Conservation (phyloP, 2,797 vertebrate genomes). For the Myotis planiceps region DNA sequence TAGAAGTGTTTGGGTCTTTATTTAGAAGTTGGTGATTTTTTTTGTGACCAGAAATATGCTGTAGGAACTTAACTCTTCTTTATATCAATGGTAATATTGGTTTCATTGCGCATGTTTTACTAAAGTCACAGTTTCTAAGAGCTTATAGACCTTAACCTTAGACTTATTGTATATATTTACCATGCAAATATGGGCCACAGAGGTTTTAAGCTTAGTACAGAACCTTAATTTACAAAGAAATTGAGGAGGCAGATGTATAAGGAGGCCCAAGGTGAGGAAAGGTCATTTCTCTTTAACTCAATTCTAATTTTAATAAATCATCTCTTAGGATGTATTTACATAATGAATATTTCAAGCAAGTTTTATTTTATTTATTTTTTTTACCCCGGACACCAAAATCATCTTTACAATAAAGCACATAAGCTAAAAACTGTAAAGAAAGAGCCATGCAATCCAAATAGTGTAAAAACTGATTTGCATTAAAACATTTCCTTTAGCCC, state of each 20-base stretch:
- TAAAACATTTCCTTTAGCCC: neutral
- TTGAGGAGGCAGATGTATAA: neutral
- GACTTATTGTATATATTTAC: neutral
- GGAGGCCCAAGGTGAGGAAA: neutral
- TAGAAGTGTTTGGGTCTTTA: neutral
- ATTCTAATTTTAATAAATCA: constrained; percentile 43
- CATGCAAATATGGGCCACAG: neutral
- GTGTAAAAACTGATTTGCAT: neutral
- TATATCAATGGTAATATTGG: neutral
- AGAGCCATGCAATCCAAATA: neutral
- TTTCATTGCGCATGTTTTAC: neutral
- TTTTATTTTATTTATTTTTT: constrained; percentile 3
- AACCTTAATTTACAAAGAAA: neutral
- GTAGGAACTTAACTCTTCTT: neutral
- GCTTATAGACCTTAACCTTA: neutral
- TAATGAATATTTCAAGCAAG: constrained; percentile 20
- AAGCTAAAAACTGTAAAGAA: neutral
- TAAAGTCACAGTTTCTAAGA: neutral
- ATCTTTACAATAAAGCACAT: neutral
- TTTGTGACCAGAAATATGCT: neutral
- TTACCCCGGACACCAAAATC: constrained; percentile 10
- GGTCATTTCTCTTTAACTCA: neutral
- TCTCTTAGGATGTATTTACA: neutral
- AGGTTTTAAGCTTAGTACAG: neutral
- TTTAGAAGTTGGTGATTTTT: neutral